Conservation (phyloP, 92 coral and sea anemone species). For the Hydrozoanthus gracilis region DNA sequence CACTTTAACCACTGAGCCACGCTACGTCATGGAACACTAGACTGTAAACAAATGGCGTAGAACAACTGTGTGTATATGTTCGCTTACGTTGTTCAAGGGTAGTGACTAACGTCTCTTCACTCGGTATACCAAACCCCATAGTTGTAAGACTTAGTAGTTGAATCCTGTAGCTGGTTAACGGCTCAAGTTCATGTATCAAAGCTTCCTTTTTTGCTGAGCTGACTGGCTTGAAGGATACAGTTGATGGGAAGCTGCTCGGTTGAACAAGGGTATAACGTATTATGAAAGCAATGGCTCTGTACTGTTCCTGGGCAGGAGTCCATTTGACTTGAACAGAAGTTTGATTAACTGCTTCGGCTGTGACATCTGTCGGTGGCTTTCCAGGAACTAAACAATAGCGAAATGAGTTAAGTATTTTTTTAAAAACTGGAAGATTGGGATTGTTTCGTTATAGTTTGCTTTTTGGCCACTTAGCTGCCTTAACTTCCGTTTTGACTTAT, state of each 20-base stretch:
- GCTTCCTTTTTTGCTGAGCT: background rate
- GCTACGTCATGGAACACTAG: no score
- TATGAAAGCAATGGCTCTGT: background rate
- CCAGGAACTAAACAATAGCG: conserved; percentile 12
- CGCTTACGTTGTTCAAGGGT: background rate
- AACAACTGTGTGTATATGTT: no score
- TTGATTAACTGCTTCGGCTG: background rate
- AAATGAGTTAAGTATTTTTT: background rate
- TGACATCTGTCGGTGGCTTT: conserved; percentile 18
- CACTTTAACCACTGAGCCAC: no score
- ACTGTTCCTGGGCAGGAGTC: background rate
- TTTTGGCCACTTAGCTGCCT: no score
- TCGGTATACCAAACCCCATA: conserved; percentile 23
- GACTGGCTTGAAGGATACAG: background rate
- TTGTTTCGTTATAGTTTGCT: no score
- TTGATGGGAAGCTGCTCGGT: background rate
- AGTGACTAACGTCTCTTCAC: background rate
- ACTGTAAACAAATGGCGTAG: no score
- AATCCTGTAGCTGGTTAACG: background rate
- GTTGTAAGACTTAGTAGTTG: background rate
- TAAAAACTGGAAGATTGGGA: no score
- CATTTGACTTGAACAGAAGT: conserved; percentile 13
- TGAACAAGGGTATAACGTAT: background rate
- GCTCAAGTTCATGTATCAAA: background rate
- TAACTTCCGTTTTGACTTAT: no score